A percentile compares a stretch with the other conserved stretches of the same genome.
Evolutionary conservation across 1,140 invertebrate genomes (phyloP).

Genomic region (Papilio helenus): DNA sequence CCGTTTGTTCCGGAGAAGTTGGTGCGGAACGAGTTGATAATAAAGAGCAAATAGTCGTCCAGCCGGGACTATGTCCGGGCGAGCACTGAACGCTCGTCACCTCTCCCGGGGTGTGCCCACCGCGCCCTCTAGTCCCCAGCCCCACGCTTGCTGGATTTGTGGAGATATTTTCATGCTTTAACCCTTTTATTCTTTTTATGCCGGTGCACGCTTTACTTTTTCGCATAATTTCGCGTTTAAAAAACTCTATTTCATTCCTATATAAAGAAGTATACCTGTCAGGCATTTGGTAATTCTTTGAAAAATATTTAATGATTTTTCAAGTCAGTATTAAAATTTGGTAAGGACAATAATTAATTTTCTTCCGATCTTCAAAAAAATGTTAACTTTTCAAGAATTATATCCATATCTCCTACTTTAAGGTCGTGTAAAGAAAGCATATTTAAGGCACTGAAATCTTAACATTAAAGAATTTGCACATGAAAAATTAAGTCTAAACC

Average conservation of each 20-base stretch:
- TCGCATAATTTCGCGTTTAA: constrained; percentile 15
- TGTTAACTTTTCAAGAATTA: not conserved
- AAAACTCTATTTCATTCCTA: not conserved
- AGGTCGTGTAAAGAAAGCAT: not conserved
- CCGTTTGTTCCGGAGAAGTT: constrained; percentile 62
- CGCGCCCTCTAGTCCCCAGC: constrained; percentile 48
- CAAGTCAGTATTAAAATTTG: not conserved
- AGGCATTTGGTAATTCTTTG: not conserved
- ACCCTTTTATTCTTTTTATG: constrained; percentile 51
- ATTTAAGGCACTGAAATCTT: not conserved
- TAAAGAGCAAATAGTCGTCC: constrained; percentile 37
- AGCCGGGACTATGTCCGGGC: constrained; percentile 56
- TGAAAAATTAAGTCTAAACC: not conserved
- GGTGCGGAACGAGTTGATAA: constrained; percentile 44
- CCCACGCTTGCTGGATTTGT: constrained; percentile 47
- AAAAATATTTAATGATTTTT: not conserved
- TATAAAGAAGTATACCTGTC: not conserved
- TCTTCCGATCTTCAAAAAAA: not conserved
- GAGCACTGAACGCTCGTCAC: constrained; percentile 51
- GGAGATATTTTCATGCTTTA: constrained; percentile 49
- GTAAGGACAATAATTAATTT: not conserved
- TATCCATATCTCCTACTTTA: not conserved
- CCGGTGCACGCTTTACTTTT: constrained; percentile 17
- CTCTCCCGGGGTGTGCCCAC: constrained; percentile 41
- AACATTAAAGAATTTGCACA: not conserved